Evolutionary conservation across 1,140 invertebrate genomes (phyloP).

Genomic region (Drosophila malerkotliana): DNA sequence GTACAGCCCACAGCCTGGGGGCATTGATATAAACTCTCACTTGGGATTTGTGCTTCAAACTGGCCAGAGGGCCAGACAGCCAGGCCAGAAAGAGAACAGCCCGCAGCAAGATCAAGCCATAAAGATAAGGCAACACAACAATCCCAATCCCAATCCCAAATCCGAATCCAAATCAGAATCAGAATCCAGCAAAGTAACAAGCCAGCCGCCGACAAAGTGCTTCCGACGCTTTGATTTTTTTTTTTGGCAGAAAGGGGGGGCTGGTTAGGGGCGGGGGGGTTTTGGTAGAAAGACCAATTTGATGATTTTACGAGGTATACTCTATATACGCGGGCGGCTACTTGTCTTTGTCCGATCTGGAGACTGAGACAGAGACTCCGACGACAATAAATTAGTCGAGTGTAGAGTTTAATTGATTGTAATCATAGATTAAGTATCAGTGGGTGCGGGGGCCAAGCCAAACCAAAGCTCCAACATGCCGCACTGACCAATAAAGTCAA

Average conservation of each 20-base stretch:
- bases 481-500: constrained; percentile 79
- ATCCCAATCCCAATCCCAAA: constrained; percentile 3
- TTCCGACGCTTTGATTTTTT: constrained; percentile 48
- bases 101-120: constrained; percentile 60
- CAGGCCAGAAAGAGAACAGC: constrained; percentile 7
- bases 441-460: background rate
- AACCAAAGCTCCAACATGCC: constrained; percentile 21
- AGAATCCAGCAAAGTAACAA: constrained; percentile 22
- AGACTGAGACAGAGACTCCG: constrained; percentile 7
- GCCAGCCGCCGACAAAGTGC: constrained; percentile 70
- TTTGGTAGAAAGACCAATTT: constrained; percentile 49
- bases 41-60: no score
- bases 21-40: no score
- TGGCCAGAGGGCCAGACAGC: background rate
- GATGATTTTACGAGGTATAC: constrained; percentile 64
- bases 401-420: constrained; percentile 82
- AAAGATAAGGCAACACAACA: constrained; percentile 70
- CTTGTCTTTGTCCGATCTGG: constrained; percentile 51
- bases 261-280: background rate
- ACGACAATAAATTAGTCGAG: constrained; percentile 81
- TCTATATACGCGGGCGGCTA: constrained; percentile 45
- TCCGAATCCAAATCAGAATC: background rate
- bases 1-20: no score
- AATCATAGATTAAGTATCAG: constrained; percentile 82
- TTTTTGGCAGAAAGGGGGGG: constrained; percentile 34